Percentiles rank a stretch among this genome's conserved stretches.
These are phyloP conservation scores for Idaea dimidiata DNA, from an alignment of 2,888 invertebrate species.

Conservation along the genomic window DNA sequence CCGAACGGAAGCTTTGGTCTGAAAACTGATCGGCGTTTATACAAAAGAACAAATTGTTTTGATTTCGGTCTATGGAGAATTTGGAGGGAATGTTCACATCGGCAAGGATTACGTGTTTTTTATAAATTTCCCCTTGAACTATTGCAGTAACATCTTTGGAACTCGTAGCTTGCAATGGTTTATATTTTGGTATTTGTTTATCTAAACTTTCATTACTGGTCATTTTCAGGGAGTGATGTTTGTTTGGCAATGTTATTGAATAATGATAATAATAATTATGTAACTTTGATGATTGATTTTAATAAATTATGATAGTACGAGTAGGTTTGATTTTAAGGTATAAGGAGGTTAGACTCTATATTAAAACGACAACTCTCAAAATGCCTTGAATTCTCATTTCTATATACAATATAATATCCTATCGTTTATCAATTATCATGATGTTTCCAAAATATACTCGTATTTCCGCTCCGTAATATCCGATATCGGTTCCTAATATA, in stretches of 20 bases:
- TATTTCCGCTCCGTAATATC: no score
- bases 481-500: no score
- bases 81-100: slow-evolving; percentile 61
- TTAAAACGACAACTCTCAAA: no score
- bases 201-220: neutral
- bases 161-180: slow-evolving; percentile 10
- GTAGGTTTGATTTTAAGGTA: no score
- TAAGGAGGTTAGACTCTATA: no score
- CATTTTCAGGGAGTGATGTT: neutral
- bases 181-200: neutral
- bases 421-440: no score
- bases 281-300: no score
- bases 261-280: no score
- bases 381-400: no score
- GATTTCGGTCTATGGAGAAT: slow-evolving; percentile 46
- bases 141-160: slow-evolving; percentile 23
- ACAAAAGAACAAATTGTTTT: slow-evolving; percentile 52
- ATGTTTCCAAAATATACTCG: no score
- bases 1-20: slow-evolving; percentile 59
- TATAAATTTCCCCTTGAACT: slow-evolving; percentile 35
- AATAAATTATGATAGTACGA: no score
- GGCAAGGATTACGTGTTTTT: slow-evolving; percentile 45
- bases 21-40: slow-evolving; percentile 62
- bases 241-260: neutral
- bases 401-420: no score